phyloP scores from a whole-genome alignment of 2,113 vertebrate species.

The Sinosuthora webbiana region DNA sequence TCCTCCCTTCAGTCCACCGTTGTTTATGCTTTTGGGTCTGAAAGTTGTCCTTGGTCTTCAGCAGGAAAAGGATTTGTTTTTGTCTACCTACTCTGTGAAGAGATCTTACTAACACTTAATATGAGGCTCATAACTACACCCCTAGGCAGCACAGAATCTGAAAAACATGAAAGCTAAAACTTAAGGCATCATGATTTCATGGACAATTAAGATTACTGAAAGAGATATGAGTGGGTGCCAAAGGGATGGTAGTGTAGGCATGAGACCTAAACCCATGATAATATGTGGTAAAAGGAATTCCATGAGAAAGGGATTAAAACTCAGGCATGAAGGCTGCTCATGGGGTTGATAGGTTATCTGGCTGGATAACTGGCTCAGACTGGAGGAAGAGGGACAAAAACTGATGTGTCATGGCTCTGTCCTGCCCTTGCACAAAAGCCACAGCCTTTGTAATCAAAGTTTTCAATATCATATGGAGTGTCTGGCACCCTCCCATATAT shows the following conservation, averaged over 20 bases:
- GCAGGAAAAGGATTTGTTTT: background rate
- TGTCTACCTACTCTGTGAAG: background rate
- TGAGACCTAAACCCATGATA: background rate
- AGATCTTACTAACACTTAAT: background rate
- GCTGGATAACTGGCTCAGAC: background rate
- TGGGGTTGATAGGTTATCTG: background rate
- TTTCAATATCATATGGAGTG: background rate
- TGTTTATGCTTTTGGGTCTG: background rate
- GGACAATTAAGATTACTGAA: background rate
- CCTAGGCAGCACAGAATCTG: background rate
- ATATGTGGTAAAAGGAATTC: background rate
- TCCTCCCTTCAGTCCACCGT: background rate
- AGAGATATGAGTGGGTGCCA: background rate
- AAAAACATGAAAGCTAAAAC: background rate
- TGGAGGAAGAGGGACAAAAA: background rate
- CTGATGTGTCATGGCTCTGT: background rate
- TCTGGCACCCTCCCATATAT: background rate
- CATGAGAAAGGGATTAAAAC: background rate
- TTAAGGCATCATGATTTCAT: background rate
- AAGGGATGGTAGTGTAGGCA: background rate
- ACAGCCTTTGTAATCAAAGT: background rate
- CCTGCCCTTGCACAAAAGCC: background rate
- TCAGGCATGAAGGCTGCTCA: background rate
- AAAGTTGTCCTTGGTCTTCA: background rate
- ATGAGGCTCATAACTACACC: background rate